These are phyloP conservation scores for Antrozous pallidus DNA, from an alignment of 2,797 vertebrate species.

Conservation along the genomic window DNA sequence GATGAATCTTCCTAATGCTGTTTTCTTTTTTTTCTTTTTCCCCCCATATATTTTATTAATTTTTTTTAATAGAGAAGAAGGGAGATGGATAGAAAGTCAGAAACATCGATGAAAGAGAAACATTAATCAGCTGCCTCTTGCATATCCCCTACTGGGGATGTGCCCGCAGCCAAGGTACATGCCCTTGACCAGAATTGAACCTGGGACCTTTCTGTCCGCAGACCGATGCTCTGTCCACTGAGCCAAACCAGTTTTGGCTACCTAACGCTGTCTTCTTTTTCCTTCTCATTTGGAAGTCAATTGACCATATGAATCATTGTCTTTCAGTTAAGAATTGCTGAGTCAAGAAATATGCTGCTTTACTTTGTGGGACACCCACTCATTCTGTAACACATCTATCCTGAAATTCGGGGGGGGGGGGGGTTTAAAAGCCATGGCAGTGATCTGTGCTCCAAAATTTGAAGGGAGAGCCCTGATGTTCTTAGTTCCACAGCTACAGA, in stretches of 20 bases:
- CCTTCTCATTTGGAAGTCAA: neutral
- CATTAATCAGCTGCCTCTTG: too few relatives aligned
- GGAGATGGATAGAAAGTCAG: too few relatives aligned
- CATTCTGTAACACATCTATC: neutral
- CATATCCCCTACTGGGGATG: too few relatives aligned
- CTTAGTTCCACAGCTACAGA: conserved; percentile 27
- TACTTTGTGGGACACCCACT: fast-evolving
- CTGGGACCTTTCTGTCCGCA: too few relatives aligned
- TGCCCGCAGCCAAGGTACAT: too few relatives aligned
- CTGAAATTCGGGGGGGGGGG: neutral
- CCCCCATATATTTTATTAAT: too few relatives aligned
- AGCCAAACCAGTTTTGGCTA: too few relatives aligned
- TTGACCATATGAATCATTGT: neutral
- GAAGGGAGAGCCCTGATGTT: neutral
- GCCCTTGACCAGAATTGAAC: too few relatives aligned
- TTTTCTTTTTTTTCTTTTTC: neutral
- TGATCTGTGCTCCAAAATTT: neutral
- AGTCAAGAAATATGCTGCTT: neutral
- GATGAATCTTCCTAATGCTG: neutral
- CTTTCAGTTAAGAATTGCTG: conserved; percentile 28
- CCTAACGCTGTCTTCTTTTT: neutral
- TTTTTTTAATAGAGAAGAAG: too few relatives aligned
- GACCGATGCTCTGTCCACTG: too few relatives aligned
- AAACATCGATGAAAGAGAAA: too few relatives aligned
- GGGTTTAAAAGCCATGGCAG: too few relatives aligned